Base-by-base conservation (phyloP, 1,140 invertebrate species). In the Proctacanthus coquilletti region DNA sequence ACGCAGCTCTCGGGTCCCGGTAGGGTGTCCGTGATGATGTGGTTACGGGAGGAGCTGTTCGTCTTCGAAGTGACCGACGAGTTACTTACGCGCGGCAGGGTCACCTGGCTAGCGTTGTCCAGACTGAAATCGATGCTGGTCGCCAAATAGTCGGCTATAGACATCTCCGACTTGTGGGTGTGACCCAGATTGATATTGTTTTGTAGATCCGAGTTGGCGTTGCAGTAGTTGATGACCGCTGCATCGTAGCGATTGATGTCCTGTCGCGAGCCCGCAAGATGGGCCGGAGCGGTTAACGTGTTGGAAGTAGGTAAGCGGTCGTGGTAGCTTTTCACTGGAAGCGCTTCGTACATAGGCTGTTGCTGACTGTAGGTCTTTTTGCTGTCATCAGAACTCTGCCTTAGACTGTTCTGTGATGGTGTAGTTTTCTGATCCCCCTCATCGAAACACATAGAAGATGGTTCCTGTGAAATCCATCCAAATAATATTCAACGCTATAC, bases 1-100 rank as follows among this genome's bases (percentile, higher is more conserved):
- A 80, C 77, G 61, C 77, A 80, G 66, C 76, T 79, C 59, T 80
- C 77, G 32, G 77, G 77, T 41, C 77, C 77, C 25, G 76, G 76
- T 63, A 80, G 74, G 21, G 75, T 72, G 50, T 78, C 77, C 33
- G 75, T 74, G 43, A 80, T 74, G 45, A 78, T 77, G 55, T 69
- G 68, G 53, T 70, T 68, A 47, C 68, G 55, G 41, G 48, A 56
- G 34, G 51, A 45, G 35, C 50, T 56, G 2, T 18, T 30, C 30
- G 23, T 36, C 8, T 8, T 32, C 13, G 30, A 32, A 13, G 5
- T 13, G 5, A 32, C 17, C 34, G 40, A 27, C 18, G 20, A 21
- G 18, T 30, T 37, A 10, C 19, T 38, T 17, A 14, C 21, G 11
- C 11, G 17, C n/a, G 13, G 18, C 29, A 36, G 21, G 13, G 27